phyloP scores from a whole-genome alignment of 2,888 invertebrate species.

The Agrotis puta region DNA sequence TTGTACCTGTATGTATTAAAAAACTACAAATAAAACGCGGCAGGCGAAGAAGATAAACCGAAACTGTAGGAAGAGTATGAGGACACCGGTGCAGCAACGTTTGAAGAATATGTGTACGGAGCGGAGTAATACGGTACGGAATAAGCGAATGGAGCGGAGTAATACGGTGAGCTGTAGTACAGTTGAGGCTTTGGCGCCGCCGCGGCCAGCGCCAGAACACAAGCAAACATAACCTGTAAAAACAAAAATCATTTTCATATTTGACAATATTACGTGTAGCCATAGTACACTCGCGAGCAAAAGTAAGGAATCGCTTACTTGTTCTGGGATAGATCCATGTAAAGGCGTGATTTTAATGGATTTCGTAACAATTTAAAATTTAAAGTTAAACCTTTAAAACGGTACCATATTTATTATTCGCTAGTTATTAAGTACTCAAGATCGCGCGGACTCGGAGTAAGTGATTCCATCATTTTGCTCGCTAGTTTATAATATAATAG shows the following conservation, averaged over 20 bases:
- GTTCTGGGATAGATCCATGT: no score
- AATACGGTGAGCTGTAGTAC: slow-evolving; percentile 21
- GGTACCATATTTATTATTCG: no score
- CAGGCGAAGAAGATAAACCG: slow-evolving; percentile 69
- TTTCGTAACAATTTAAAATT: no score
- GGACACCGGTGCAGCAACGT: slow-evolving; percentile 57
- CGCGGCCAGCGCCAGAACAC: slow-evolving; percentile 35
- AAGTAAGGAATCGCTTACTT: no score
- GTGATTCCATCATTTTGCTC: no score
- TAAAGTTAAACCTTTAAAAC: no score
- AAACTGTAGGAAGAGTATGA: slow-evolving; percentile 75
- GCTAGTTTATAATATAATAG: no score
- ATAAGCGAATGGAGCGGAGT: slow-evolving; percentile 53
- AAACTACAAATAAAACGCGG: slow-evolving; percentile 40
- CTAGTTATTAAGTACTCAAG: no score
- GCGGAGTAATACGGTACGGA: slow-evolving; percentile 68
- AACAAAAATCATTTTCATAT: not conserved
- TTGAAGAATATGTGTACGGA: slow-evolving; percentile 72
- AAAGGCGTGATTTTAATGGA: no score
- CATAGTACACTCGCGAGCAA: no score
- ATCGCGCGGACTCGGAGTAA: no score
- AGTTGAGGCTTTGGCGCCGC: slow-evolving; percentile 50
- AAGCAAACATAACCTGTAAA: slow-evolving; percentile 47
- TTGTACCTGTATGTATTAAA: not conserved
- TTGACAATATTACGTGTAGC: not conserved